A percentile compares a stretch with the other conserved stretches of the same genome.
Evolutionary conservation across 2,888 invertebrate genomes (phyloP).

Genomic region (Caenorhabditis parvicauda): DNA sequence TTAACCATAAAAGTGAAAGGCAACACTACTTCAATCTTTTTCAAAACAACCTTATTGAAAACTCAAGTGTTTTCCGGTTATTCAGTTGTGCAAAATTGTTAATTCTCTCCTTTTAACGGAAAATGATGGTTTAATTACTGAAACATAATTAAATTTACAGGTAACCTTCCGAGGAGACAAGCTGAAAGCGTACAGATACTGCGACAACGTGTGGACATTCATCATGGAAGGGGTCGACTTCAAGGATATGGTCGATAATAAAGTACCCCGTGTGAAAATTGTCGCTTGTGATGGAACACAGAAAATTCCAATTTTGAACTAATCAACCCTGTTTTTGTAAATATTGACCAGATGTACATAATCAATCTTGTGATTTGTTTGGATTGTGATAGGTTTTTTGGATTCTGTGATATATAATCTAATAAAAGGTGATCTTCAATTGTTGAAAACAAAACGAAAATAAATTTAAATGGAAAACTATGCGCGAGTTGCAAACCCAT

Average conservation of each 20-base stretch:
- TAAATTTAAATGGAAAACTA: too few species aligned
- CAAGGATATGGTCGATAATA: conserved; percentile 64
- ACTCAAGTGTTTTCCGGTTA: not conserved
- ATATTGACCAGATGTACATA: not conserved
- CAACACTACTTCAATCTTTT: not conserved
- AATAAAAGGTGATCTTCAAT: too few species aligned
- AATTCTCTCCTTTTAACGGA: too few species aligned
- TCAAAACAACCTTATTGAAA: conserved; percentile 1
- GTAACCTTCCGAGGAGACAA: conserved; percentile 22
- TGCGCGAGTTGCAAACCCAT: too few species aligned
- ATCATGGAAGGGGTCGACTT: conserved; percentile 97
- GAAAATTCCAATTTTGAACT: conserved; percentile 66
- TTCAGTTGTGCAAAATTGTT: too few species aligned
- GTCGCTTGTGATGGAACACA: conserved; percentile 85
- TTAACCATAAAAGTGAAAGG: not conserved
- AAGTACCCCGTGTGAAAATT: conserved; percentile 82
- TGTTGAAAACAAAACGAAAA: too few species aligned
- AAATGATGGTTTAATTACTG: not conserved
- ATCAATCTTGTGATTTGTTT: too few species aligned
- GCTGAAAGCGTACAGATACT: conserved; percentile 80
- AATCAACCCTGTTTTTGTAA: not conserved
- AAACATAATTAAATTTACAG: conserved; percentile 7
- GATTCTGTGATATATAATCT: too few species aligned
- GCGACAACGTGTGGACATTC: conserved; percentile 99
- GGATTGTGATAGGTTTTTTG: too few species aligned